These are phyloP conservation scores for Ancistrus triradiatus DNA, from an alignment of 2,113 vertebrate species.

Conservation along the genomic window DNA sequence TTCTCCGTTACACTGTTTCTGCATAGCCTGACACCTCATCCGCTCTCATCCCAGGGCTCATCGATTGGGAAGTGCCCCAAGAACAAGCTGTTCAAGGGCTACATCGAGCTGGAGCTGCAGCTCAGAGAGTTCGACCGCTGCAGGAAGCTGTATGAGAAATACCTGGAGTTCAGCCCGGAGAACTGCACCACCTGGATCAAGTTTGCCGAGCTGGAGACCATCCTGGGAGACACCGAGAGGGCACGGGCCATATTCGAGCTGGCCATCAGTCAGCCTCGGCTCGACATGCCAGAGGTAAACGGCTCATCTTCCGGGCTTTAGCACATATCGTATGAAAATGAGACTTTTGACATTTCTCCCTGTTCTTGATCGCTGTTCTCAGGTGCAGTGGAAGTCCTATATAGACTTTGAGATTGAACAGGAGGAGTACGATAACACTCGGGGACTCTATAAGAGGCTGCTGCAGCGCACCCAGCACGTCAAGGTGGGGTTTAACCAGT, in stretches of 20 bases:
- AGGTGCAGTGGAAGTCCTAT: conserved; percentile 98
- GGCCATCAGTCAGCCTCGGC: conserved; percentile 88
- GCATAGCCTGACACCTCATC: too few species aligned
- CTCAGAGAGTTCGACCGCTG: conserved; percentile 94
- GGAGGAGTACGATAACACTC: conserved; percentile 91
- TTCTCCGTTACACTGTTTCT: too few species aligned
- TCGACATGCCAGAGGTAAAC: conserved; percentile 96
- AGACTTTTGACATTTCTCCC: not conserved
- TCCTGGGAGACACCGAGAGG: conserved; percentile 86
- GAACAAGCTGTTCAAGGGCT: conserved; percentile 97
- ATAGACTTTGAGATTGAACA: conserved; percentile 98
- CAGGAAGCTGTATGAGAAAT: conserved; percentile 95
- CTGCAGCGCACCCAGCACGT: conserved; percentile 93
- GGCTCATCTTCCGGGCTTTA: not conserved
- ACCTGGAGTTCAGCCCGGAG: conserved; percentile 89
- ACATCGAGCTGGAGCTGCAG: conserved; percentile 93
- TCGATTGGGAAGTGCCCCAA: conserved; percentile 95
- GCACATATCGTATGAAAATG: not conserved
- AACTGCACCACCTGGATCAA: conserved; percentile 99
- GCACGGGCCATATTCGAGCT: conserved; percentile 91
- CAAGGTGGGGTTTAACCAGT: conserved; percentile 73
- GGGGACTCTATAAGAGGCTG: conserved; percentile 84
- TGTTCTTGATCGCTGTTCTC: not conserved
- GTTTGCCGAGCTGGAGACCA: conserved; percentile 93
- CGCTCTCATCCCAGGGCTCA: conserved; percentile 73